Evolutionary conservation across 2,113 vertebrate species (phyloP), one percentile per base, ranked within the genome.

Genomic region (Todiramphus chloris): DNA sequence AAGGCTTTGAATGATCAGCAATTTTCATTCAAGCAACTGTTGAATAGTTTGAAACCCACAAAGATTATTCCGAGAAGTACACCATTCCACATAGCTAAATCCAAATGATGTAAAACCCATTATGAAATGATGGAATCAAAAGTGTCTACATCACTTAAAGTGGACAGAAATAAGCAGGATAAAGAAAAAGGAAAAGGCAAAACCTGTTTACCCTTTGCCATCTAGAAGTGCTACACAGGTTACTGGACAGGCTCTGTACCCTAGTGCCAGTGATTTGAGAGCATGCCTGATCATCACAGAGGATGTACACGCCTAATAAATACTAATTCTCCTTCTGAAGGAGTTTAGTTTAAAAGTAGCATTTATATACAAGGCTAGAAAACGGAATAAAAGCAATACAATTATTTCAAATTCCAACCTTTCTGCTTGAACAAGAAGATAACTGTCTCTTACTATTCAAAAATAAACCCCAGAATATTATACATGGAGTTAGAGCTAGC

Each of bases 11-110:
- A 91, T 23, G 27, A 76, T 53, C 48, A 90, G 63, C 5, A 3
- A 91, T 75, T 88, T 84, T 69, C 21, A 37, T 84, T 87, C 67
- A 94, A 96, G 62, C 16, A 88, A 97, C n/a, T 46, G 87, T 5
- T 63, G 37, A 82, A 73, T 46, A 89, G 69, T 72, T 67, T 80
- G 74, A 43, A 77, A 92, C 41, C 37, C 46, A 62, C 18, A 68
- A 83, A 73, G 67, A 91, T 73, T 95, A 87, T 84, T 96, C 44
- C 55, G 19, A 81, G 48, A 81, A 91, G 87, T 94, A 91, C 58
- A 74, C 91, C 43, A 84, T 92, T 95, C 85, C 69, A 75, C 1
- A 0, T 11, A 78, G 62, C 46, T 88, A 68, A 87, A 69, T 66
- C 75, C 62, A 76, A 86, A 74, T 51, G 3, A 84, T 39, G 58